A percentile compares a stretch with the other conserved stretches of the same genome.
These are phyloP conservation scores for Oreochromis tanganicae DNA, from an alignment of 2,113 vertebrate species.

Conservation along the genomic window DNA sequence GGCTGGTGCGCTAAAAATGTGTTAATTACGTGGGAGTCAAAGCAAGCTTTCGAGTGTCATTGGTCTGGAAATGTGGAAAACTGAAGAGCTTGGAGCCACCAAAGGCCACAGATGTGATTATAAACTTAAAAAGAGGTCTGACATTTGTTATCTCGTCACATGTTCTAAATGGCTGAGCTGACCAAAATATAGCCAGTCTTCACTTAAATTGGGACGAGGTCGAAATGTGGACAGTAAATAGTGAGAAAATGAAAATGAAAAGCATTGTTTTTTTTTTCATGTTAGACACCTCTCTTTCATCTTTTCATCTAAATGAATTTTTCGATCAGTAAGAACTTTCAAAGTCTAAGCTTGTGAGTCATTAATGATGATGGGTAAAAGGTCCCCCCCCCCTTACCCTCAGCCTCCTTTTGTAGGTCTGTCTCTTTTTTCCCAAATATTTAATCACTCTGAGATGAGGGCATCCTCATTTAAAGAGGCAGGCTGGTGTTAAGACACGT, in stretches of 20 bases:
- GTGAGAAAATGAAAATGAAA: not conserved
- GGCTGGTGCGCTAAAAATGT: constrained; percentile 36
- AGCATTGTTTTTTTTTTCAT: not conserved
- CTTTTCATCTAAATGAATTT: constrained; percentile 21
- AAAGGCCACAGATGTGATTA: not conserved
- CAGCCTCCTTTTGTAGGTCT: not conserved
- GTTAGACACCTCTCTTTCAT: not conserved
- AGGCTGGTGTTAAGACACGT: not conserved
- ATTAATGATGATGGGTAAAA: constrained; percentile 23
- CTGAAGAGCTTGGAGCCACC: not conserved
- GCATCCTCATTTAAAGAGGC: not conserved
- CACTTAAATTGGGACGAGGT: not conserved
- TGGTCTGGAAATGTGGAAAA: constrained; percentile 17
- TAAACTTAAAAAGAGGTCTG: not conserved
- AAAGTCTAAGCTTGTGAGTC: not conserved
- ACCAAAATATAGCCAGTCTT: not conserved
- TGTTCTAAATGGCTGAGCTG: not conserved
- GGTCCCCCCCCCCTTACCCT: not conserved
- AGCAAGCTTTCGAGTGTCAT: constrained; percentile 25
- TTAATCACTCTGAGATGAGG: not conserved
- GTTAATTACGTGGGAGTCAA: constrained; percentile 52
- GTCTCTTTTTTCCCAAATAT: not conserved
- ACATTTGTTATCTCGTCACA: not conserved
- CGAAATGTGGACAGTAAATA: not conserved
- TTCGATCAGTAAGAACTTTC: not conserved